A percentile compares a stretch with the other conserved stretches of the same genome.
phyloP scores from a whole-genome alignment of 2,113 vertebrate genomes.

The Leiothrix lutea region DNA sequence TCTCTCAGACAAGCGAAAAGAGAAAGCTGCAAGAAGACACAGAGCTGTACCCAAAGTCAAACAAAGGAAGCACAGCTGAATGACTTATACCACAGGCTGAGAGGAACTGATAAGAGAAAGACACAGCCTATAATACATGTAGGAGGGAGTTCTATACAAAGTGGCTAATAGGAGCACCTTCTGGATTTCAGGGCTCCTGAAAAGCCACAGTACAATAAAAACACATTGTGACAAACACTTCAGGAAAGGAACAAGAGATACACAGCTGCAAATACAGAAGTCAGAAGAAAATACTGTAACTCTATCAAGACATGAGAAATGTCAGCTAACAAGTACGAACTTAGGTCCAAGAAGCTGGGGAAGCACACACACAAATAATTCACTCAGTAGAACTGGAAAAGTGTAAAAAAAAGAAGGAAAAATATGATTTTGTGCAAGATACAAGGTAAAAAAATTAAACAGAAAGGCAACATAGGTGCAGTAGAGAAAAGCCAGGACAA shows the following conservation, averaged over 20 bases:
- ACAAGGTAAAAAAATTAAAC: not conserved
- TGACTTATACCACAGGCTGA: not conserved
- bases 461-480: not conserved
- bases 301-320: not conserved
- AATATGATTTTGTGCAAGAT: not conserved
- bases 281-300: not conserved
- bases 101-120: not conserved
- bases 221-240: not conserved
- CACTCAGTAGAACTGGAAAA: not conserved
- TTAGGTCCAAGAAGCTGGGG: not conserved
- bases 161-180: not conserved
- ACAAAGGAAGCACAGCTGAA: not conserved
- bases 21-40: not conserved
- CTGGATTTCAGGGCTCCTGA: not conserved
- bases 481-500: not conserved
- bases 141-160: not conserved
- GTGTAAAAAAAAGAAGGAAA: not conserved
- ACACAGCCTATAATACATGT: rapidly evolving
- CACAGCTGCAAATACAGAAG: not conserved
- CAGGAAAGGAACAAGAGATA: not conserved
- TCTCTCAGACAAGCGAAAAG: not conserved
- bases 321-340: not conserved
- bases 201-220: not conserved
- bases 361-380: not conserved
- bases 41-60: not conserved